These are phyloP conservation scores for Spea bombifrons DNA, from an alignment of 2,113 vertebrate genomes.

Conservation along the genomic window DNA sequence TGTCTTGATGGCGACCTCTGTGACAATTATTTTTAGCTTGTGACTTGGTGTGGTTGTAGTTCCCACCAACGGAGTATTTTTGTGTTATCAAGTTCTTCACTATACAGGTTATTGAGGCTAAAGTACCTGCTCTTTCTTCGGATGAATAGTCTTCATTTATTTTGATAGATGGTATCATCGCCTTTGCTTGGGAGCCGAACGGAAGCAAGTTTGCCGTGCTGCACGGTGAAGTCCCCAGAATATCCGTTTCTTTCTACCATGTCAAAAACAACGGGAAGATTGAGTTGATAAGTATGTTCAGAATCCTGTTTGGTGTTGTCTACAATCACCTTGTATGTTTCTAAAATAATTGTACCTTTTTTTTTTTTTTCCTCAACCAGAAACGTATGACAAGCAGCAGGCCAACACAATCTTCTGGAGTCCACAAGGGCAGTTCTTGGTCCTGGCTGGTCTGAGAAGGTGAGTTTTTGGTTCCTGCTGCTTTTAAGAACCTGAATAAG, in stretches of 20 bases:
- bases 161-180: slow-evolving; percentile 87
- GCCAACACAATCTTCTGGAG: slow-evolving; percentile 99
- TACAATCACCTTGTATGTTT: not conserved
- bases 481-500: too few relatives aligned
- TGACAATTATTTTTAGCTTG: too few relatives aligned
- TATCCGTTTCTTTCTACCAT: slow-evolving; percentile 92
- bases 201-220: slow-evolving; percentile 97
- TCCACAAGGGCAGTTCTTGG: slow-evolving; percentile 95
- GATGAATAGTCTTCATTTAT: not conserved
- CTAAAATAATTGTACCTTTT: not conserved
- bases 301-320: not conserved
- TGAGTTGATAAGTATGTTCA: slow-evolving; percentile 88
- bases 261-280: slow-evolving; percentile 98
- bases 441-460: slow-evolving; percentile 94
- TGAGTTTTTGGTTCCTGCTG: slow-evolving; percentile 55
- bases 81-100: too few relatives aligned
- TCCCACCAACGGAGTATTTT: too few relatives aligned
- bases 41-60: too few relatives aligned
- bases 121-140: too few relatives aligned
- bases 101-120: too few relatives aligned
- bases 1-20: not conserved
- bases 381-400: slow-evolving; percentile 96
- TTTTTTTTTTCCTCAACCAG: slow-evolving; percentile 59
- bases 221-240: slow-evolving; percentile 89
- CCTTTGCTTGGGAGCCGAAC: slow-evolving; percentile 97